Evolutionary conservation across 2,888 invertebrate genomes (phyloP), one percentile per base, ranked within the genome.

Genomic region (Conus canariensis): DNA sequence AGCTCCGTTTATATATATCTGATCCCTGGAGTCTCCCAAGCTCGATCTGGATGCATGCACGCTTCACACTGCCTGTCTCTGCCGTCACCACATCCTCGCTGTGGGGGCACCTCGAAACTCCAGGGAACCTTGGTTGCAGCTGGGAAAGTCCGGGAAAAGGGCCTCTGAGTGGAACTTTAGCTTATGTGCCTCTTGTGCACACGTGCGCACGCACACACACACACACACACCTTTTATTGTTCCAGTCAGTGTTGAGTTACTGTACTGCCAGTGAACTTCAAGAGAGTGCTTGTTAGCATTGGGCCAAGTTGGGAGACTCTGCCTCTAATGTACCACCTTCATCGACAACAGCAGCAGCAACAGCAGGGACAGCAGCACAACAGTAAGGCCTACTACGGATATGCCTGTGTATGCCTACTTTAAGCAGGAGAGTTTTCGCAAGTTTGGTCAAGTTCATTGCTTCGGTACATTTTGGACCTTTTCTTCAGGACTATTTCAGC

Each of bases 111-210:
- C 30, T 30, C 25, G 8, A 9, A 9, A 30, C 30, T 77, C 77
- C 77, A 77, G 77, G 77, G 77, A 77, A 77, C 30, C 77, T 77
- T 77, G 77, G 77, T 7, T 77, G 77, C 77, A 77, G 77, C 19
- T 77, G 16, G 19, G 30, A 64, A 14, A 3, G 64, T 16, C 64
- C 64, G 16, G 7, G 64, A 64, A 64, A 45, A 45, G 45, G 45
- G 45, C 45, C 64, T 64, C 64, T 64, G 77, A 77, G 1, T 10
- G 25, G 77, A 19, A 77, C 30, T 77, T 77, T 10, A 77, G 77
- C 77, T 9, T 30, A 10, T 30, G 77, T 45, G 45, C 45, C 45
- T 45, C 45, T 45, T 45, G 45, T 45, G 45, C 45, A 45, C 77
- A 30, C 19, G n/a, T 22, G 22, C 70, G 7, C 70, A 77, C 77